A percentile compares a stretch with the other conserved stretches of the same genome.
Evolutionary conservation across 2,113 vertebrate species (phyloP).

Genomic region (Gallinago media): DNA sequence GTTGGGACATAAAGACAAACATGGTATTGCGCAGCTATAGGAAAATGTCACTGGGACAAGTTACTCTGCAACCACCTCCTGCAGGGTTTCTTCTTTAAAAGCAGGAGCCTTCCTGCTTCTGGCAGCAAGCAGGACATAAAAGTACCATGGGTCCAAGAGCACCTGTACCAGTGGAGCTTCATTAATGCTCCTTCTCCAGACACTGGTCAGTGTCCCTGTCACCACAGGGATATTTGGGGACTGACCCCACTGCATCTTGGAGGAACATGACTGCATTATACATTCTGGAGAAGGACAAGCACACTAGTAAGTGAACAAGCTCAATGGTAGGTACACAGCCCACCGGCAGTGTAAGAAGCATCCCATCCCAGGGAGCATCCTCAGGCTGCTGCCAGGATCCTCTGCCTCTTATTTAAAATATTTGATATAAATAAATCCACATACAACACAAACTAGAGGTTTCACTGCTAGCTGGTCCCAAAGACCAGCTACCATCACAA

Average conservation of each 20-base stretch:
- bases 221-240: background rate
- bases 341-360: background rate
- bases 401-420: background rate
- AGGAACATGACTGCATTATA: background rate
- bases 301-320: rapidly evolving
- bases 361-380: background rate
- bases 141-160: background rate
- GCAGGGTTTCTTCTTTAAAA: background rate
- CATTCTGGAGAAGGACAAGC: background rate
- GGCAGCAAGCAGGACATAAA: background rate
- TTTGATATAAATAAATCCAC: background rate
- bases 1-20: background rate
- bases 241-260: background rate
- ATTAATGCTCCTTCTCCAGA: background rate
- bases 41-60: background rate
- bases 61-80: background rate
- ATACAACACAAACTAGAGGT: background rate
- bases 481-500: background rate
- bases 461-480: background rate
- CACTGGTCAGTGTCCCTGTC: background rate
- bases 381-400: background rate
- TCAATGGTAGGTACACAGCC: background rate
- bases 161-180: background rate
- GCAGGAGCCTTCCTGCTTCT: background rate
- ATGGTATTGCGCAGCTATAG: background rate